Evolutionary conservation across 2,113 vertebrate species (phyloP).

Genomic region (Rhinolophus ferrumequinum): DNA sequence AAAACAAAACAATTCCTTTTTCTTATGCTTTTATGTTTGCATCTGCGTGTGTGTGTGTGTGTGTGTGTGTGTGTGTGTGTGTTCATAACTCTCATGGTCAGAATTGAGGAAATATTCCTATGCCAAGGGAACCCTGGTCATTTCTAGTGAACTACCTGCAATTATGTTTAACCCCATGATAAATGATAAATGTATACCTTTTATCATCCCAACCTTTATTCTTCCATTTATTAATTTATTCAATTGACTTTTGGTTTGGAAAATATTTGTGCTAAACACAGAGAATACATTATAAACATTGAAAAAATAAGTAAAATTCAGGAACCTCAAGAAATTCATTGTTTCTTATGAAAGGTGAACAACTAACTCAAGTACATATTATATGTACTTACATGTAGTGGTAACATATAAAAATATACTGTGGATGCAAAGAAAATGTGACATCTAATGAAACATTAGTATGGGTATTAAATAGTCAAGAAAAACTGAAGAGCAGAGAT

Average conservation of each 20-base stretch:
- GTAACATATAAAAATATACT: background rate
- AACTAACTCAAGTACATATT: background rate
- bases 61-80: background rate
- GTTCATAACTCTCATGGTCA: background rate
- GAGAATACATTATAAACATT: background rate
- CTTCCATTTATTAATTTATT: background rate
- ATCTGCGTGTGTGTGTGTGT: background rate
- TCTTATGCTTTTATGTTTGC: background rate
- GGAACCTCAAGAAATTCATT: background rate
- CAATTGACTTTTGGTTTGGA: background rate
- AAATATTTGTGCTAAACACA: background rate
- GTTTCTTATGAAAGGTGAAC: background rate
- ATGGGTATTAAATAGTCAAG: background rate
- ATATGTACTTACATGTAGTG: rapidly evolving
- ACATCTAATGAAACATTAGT: background rate
- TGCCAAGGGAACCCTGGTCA: rapidly evolving
- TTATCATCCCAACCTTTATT: background rate
- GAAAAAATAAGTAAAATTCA: background rate
- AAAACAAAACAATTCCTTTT: background rate
- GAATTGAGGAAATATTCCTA: background rate
- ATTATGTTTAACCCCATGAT: background rate
- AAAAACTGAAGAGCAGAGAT: background rate
- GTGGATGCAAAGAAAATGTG: background rate
- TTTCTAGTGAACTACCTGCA: background rate
- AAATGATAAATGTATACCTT: background rate